These are phyloP conservation scores for Cyclargus thomasi DNA, from an alignment of 1,140 invertebrate genomes.

Conservation along the genomic window DNA sequence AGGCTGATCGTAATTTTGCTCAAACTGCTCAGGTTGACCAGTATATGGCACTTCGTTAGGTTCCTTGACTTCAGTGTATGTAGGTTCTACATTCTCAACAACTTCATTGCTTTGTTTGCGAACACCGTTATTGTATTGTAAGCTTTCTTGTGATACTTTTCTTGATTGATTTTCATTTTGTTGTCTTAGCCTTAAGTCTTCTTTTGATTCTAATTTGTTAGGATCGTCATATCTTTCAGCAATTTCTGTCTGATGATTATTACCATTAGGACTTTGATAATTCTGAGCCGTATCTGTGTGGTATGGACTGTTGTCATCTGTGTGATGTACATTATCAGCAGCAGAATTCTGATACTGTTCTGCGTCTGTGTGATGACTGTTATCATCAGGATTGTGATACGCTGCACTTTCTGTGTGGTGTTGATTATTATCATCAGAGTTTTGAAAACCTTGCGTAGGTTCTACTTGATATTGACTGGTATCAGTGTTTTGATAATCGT, in stretches of 20 bases:
- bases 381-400: too few relatives aligned
- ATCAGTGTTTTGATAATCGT: neutral
- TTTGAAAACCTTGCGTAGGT: constrained; percentile 5
- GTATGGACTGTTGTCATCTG: neutral
- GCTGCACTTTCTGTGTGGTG: too few relatives aligned
- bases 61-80: neutral
- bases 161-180: neutral
- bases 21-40: constrained; percentile 25
- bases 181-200: neutral
- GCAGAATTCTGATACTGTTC: constrained; percentile 1
- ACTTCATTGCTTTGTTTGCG: neutral
- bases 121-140: neutral
- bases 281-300: neutral
- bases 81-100: neutral
- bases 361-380: too few relatives aligned
- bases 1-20: constrained; percentile 29
- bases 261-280: neutral
- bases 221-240: neutral
- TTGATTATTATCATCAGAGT: constrained; percentile 9
- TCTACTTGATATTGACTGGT: neutral
- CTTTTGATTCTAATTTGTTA: constrained; percentile 6
- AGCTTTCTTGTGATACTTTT: neutral
- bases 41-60: constrained; percentile 6
- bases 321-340: neutral
- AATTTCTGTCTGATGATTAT: neutral